Base-by-base conservation (phyloP, 2,888 invertebrate genomes). In the Entomobrya proxima region DNA sequence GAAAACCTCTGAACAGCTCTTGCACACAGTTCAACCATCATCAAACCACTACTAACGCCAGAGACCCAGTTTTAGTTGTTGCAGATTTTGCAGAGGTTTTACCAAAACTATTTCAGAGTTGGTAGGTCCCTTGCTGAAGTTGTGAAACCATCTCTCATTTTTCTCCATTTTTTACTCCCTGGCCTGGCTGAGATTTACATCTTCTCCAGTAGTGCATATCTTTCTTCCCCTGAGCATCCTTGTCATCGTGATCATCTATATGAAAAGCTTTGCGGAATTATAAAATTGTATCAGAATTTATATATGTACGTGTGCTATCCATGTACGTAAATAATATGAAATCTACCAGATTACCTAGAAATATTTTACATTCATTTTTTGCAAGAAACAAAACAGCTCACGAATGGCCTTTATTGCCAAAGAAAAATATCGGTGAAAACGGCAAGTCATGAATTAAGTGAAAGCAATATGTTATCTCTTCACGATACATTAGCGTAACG, bases 151-250 rank as follows among this genome's bases (percentile, higher is more conserved):
- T 79, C 55, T 78, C 40, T 77, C 77, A 77, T 64, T 30, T 77
- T 77, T 64, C 55, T 55, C 13, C 27, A 24, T 21, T 50, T 64
- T 50, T 24, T 67, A 55, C 37, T 55, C 15, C 64, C 37, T 35
- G 7, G 32, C 37, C 55, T 79, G 79, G 55, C 69, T 18, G 37
- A 79, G 79, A 79, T 79, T 79, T 69, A 79, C 55, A 79, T 79
- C 79, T 69, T 55, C 7, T 27, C 21, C 40, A 64, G n/a, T n/a
- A n/a, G 55, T 52, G 79, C 21, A 47, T 69, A 55, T 35, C 35
- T 67, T 67, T 13, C 40, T 67, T 67, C 67, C 79, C 79, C 18
- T 69, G 79, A 79, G 79, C 52, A 69, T 37, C 79, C 79, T 69
- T 69, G 69, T 79, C 79, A 69, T 79, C 79, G 69, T 55, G 21